Conservation (phyloP, 2,113 vertebrate genomes). For the Australoheros scitulus region DNA sequence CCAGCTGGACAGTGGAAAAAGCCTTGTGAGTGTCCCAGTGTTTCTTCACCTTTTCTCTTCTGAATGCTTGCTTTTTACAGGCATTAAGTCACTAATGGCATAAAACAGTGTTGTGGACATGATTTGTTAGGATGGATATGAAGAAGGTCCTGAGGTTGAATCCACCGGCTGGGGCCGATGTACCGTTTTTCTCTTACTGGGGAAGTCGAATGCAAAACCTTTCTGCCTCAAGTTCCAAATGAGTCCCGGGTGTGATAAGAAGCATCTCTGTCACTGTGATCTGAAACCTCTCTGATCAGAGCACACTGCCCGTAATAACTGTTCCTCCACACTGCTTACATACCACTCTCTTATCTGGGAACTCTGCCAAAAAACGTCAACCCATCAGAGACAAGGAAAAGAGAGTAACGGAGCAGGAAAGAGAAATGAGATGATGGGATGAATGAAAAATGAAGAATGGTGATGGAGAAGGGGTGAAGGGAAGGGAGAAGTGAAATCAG, state of each 20-base stretch:
- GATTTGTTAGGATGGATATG: conserved; percentile 1
- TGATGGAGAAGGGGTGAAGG: conserved; percentile 49
- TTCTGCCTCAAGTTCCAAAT: conserved; percentile 17
- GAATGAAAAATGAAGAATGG: conserved; percentile 27
- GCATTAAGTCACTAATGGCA: background rate
- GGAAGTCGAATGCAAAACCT: conserved; percentile 11
- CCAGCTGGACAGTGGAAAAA: background rate
- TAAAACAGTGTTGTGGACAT: conserved; percentile 21
- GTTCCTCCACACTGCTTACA: conserved; percentile 57
- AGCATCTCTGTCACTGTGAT: conserved; percentile 58
- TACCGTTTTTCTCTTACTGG: background rate
- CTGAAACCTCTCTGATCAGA: conserved; percentile 68
- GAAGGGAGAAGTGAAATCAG: conserved; percentile 42
- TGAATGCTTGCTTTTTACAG: background rate
- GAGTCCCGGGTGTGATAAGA: conserved; percentile 45
- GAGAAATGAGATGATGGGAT: conserved; percentile 17
- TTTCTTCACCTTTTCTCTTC: background rate
- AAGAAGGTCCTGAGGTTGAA: too few species aligned
- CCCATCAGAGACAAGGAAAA: conserved; percentile 57
- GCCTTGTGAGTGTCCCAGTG: background rate
- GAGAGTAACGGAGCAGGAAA: conserved; percentile 38
- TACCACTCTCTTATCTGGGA: conserved; percentile 73
- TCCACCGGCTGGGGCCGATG: too few species aligned
- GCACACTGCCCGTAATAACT: conserved; percentile 67
- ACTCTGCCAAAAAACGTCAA: conserved; percentile 73